Evolutionary conservation across 2,888 invertebrate species (phyloP), one percentile per base, ranked within the genome.

Genomic region (Nephrotoma appendiculata): DNA sequence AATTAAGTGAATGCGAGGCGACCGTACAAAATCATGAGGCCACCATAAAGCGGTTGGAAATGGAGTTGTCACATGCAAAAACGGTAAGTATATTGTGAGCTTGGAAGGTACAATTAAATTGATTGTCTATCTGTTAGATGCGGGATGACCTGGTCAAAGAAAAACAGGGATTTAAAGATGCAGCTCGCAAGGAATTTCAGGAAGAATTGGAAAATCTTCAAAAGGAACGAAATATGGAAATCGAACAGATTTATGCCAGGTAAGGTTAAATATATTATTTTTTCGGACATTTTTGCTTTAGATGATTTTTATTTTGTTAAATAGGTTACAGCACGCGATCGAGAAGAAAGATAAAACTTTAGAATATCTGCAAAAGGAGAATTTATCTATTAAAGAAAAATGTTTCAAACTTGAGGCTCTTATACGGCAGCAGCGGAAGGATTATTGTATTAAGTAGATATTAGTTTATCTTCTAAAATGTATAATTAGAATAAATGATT

Each of bases 241-340:
- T 96, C 92, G 95, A 96, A 88, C 95, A 95, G 90, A 93, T 97
- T 0, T 96, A 96, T 89, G 95, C 95, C 89, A 95, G 96, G 96
- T 96, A 31, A 71, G 19, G 12, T 90, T 90, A 42, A 83, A 87
- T 83, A 85, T 44, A 9, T 42, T 87, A 84, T 85, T 86, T 83
- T 57, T 19, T n/a, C 11, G 11, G 41, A 12, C 15, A 43, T 85
- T 43, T 43, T 43, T 7, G 2, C 9, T 19, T 87, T 83, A 86
- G 9, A 44, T 43, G 31, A 11, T n/a, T 85, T 83, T 19, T 31
- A 52, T 42, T 83, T 48, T 31, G 42, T 15, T 5, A 3, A 31
- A 71, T 89, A 96, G 96, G 89, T 96, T 97, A 15, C 96, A 96
- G 91, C 94, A 96, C 87, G 95, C 96, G 0, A 94, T 97, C 31